phyloP scores from a whole-genome alignment of 2,113 vertebrate species.

The Haemorhous mexicanus region DNA sequence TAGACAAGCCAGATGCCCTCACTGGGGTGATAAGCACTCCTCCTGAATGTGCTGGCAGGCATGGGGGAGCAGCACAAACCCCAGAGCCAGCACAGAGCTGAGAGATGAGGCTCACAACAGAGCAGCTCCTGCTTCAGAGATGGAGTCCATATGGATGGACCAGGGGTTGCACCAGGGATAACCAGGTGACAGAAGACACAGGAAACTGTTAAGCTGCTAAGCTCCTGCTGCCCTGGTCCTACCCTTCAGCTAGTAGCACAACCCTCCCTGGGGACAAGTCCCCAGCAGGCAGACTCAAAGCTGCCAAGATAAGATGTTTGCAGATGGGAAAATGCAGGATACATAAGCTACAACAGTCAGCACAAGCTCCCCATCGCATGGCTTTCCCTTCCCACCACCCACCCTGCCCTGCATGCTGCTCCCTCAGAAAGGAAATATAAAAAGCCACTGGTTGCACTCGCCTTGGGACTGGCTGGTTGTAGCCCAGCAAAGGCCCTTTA shows the following conservation, averaged over 20 bases:
- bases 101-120: neutral
- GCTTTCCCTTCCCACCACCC: neutral
- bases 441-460: neutral
- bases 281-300: neutral
- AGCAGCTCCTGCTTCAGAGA: neutral
- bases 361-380: neutral
- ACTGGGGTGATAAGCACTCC: neutral
- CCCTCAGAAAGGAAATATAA: slow-evolving; percentile 45
- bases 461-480: neutral
- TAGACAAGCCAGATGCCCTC: neutral
- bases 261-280: neutral
- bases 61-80: neutral
- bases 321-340: neutral
- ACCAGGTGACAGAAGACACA: neutral
- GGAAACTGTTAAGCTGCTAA: neutral
- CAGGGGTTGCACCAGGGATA: neutral
- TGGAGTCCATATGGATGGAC: neutral
- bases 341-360: accelerated
- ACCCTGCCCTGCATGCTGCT: neutral
- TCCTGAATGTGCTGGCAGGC: neutral
- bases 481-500: slow-evolving; percentile 45
- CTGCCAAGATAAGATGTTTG: neutral
- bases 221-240: neutral
- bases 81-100: neutral
- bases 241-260: neutral